phyloP scores from a whole-genome alignment of 2,113 vertebrate species.

The Clupea harengus region DNA sequence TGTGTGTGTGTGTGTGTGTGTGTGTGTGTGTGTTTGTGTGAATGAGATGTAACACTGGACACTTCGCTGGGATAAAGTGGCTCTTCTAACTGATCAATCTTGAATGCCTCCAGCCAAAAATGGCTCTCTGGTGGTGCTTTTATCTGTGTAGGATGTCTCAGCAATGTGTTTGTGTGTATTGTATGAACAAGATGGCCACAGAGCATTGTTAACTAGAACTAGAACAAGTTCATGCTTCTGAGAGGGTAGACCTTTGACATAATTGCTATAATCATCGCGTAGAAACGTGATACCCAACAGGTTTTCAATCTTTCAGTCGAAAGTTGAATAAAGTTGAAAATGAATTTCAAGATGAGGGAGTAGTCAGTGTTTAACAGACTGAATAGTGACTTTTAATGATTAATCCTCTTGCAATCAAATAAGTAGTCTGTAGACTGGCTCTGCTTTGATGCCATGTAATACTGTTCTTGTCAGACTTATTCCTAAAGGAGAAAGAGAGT shows the following conservation, averaged over 20 bases:
- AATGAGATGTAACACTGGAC: slow-evolving; percentile 31
- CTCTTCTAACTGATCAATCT: not conserved
- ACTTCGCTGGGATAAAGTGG: not conserved
- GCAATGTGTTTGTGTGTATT: not conserved
- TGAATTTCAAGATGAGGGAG: not conserved
- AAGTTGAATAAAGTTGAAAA: not conserved
- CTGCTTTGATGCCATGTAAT: not conserved
- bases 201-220: not conserved
- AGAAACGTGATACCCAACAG: not conserved
- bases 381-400: not conserved
- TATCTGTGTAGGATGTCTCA: not conserved
- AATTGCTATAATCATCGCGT: not conserved
- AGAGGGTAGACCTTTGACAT: too few relatives aligned
- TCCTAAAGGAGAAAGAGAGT: not conserved
- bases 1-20: slow-evolving; percentile 20
- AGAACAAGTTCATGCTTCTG: too few relatives aligned
- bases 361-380: not conserved
- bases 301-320: not conserved
- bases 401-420: not conserved
- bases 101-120: not conserved
- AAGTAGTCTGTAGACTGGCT: not conserved
- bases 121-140: not conserved
- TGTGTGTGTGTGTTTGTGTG: slow-evolving; percentile 38
- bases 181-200: not conserved
- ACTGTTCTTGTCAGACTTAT: not conserved